Conservation (phyloP, 2,113 vertebrate species). For the Marcusenius ussheri region DNA sequence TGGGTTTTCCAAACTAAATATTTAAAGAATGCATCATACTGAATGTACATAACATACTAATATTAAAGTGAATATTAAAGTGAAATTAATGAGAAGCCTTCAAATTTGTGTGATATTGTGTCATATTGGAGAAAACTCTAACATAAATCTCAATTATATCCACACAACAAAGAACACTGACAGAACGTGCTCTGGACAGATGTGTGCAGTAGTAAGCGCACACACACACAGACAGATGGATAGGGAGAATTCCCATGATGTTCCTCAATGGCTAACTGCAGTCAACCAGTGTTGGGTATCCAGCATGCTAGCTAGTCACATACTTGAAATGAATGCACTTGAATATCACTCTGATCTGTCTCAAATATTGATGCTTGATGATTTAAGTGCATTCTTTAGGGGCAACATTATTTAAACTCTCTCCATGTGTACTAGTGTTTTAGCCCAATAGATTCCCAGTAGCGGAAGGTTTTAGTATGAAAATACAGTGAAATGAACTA, state of each 20-base stretch:
- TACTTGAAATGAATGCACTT: background rate
- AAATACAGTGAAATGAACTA: background rate
- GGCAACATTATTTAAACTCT: background rate
- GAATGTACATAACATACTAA: background rate
- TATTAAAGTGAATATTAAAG: background rate
- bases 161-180: background rate
- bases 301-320: background rate
- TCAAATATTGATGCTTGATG: background rate
- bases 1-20: background rate
- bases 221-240: constrained; percentile 2
- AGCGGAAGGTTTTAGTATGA: background rate
- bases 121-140: background rate
- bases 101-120: background rate
- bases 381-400: background rate
- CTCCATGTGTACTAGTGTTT: background rate
- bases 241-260: constrained; percentile 21
- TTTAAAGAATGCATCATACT: background rate
- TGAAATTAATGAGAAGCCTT: background rate
- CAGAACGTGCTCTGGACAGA: background rate
- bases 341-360: background rate
- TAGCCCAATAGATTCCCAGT: background rate
- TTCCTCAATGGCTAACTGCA: background rate
- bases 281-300: background rate
- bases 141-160: background rate
- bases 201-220: background rate